Conservation (phyloP, 1,140 invertebrate genomes). For the Myzus persicae region DNA sequence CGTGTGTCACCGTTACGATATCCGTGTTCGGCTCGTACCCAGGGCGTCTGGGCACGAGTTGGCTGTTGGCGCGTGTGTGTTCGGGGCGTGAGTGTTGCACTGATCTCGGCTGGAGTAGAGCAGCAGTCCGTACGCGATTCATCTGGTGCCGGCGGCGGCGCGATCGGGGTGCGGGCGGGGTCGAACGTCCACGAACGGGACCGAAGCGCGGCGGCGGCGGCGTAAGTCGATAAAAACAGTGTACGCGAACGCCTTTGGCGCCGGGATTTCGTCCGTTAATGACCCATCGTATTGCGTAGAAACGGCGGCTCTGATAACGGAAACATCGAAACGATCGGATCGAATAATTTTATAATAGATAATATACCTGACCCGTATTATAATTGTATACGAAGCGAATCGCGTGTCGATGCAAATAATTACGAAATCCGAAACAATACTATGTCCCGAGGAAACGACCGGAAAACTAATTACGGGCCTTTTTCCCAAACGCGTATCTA, state of each 20-base stretch:
- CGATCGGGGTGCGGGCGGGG: background rate
- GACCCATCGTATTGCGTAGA: background rate
- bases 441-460: too few species aligned
- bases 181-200: conserved; percentile 42
- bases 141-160: conserved; percentile 2
- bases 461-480: too few species aligned
- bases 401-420: too few species aligned
- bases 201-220: conserved; percentile 7
- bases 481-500: too few species aligned
- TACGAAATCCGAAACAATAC: too few species aligned
- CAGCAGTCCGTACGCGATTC: background rate
- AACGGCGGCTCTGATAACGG: background rate
- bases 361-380: too few species aligned
- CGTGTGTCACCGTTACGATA: too few species aligned
- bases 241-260: background rate
- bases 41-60: conserved; percentile 31
- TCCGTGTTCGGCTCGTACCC: background rate
- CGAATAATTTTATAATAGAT: too few species aligned
- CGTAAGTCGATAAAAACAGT: conserved; percentile 46
- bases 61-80: background rate
- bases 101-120: conserved; percentile 33
- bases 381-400: too few species aligned
- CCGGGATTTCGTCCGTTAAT: background rate
- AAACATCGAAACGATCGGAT: too few species aligned
- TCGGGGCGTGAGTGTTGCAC: conserved; percentile 8